Evolutionary conservation across 2,113 vertebrate genomes (phyloP).

Genomic region (Sphaerodactylus townsendi): DNA sequence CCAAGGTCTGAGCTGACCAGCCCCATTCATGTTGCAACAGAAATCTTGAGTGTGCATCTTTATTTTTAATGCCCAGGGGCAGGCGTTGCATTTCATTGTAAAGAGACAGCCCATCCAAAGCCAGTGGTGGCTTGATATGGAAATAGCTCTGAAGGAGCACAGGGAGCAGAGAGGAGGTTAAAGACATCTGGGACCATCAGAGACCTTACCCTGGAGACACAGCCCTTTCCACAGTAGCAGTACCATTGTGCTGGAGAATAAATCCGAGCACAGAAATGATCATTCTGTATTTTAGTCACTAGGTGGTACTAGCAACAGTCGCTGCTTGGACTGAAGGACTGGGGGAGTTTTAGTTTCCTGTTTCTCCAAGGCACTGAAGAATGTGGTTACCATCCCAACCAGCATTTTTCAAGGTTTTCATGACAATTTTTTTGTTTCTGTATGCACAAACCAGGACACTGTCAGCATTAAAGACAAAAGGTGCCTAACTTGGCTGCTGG

Average conservation of each 20-base stretch:
- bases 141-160: background rate
- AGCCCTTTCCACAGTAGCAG: no score
- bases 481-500: no score
- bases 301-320: background rate
- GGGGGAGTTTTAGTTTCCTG: background rate
- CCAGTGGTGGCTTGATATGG: background rate
- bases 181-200: background rate
- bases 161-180: background rate
- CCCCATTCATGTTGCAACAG: background rate
- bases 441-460: no score
- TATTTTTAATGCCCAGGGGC: background rate
- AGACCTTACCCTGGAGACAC: background rate
- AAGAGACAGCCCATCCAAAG: background rate
- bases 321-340: background rate
- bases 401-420: no score
- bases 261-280: background rate
- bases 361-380: background rate
- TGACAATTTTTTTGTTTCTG: no score
- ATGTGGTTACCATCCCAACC: no score
- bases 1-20: constrained; percentile 8
- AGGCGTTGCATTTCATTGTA: background rate
- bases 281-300: background rate
- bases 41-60: no score
- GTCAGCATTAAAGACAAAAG: no score
- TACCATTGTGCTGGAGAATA: background rate